Evolutionary conservation across 2,888 invertebrate genomes (phyloP), one percentile per base, ranked within the genome.

Genomic region (Parnassius orleans): DNA sequence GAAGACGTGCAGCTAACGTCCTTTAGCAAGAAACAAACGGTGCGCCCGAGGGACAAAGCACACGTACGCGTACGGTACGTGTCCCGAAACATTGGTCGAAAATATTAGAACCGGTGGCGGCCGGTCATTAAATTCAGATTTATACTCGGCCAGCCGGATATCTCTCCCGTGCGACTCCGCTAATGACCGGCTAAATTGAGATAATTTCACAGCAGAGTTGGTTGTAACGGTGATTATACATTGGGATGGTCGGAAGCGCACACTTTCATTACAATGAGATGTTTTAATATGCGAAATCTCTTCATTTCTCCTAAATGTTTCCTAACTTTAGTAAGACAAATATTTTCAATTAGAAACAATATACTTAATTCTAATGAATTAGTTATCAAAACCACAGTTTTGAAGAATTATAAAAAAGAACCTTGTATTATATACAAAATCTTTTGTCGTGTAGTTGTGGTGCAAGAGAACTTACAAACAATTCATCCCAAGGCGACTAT

Each of bases 161-260:
- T 92, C 91, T 91, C 90, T 83, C 90, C 88, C 84, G 84, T 75
- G 88, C 89, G 90, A 88, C 86, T 85, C 79, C 82, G 78, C 90
- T 92, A 92, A 92, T 92, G 92, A 91, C 92, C 90, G 86, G 74
- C 87, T 89, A 90, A 92, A 92, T 90, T 90, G 91, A 91, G 90
- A 92, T 92, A 91, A 92, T 92, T 92, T 87, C 76, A 81, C 59
- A 63, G 63, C 63, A 50, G 63, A 63, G 63, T 59, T 52, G 55
- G 59, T 42, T 52, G 47, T 63, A 54, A 59, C 58, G 59, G 15
- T 41, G 59, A 42, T 15, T 14, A 51, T 55, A 55, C 59, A 58
- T 50, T 47, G 55, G 42, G 12, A 46, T n/a, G 44, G 55, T 24
- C 14, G 11, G 51, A 24, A 12, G 3, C 11, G 52, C 51, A 33